These are phyloP conservation scores for Anoplopoma fimbria DNA, from an alignment of 2,113 vertebrate genomes.

Conservation along the genomic window DNA sequence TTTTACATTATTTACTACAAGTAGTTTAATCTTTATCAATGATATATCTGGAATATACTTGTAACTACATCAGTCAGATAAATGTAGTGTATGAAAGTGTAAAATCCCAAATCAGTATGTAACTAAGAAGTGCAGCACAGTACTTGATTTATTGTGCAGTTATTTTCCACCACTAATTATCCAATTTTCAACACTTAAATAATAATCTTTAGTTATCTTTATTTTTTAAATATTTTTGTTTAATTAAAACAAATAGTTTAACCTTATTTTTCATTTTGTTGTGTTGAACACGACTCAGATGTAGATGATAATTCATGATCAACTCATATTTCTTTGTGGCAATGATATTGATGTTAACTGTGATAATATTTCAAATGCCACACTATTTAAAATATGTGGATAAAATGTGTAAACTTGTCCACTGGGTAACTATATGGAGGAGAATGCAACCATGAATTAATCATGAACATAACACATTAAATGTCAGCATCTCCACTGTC, in stretches of 20 bases:
- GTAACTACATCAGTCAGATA: background rate
- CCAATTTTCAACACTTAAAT: background rate
- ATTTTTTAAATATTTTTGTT: background rate
- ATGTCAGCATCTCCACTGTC: constrained; percentile 72
- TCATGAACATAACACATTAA: constrained; percentile 70
- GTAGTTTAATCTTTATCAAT: background rate
- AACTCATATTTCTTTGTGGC: background rate
- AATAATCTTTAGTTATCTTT: background rate
- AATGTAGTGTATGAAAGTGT: background rate
- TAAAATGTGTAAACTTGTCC: constrained; percentile 43
- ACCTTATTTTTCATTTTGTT: background rate
- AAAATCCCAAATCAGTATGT: background rate
- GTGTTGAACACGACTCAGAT: background rate
- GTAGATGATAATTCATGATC: background rate
- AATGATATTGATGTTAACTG: background rate
- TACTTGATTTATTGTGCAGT: background rate
- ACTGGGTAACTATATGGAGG: constrained; percentile 37
- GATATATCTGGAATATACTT: background rate
- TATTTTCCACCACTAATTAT: background rate
- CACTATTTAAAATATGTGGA: constrained; percentile 51
- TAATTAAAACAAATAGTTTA: background rate
- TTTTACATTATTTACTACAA: background rate
- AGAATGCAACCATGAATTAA: constrained; percentile 65
- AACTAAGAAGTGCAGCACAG: background rate
- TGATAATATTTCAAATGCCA: constrained; percentile 47